phyloP scores from a whole-genome alignment of 2,888 invertebrate genomes.

The Harmothoe impar region DNA sequence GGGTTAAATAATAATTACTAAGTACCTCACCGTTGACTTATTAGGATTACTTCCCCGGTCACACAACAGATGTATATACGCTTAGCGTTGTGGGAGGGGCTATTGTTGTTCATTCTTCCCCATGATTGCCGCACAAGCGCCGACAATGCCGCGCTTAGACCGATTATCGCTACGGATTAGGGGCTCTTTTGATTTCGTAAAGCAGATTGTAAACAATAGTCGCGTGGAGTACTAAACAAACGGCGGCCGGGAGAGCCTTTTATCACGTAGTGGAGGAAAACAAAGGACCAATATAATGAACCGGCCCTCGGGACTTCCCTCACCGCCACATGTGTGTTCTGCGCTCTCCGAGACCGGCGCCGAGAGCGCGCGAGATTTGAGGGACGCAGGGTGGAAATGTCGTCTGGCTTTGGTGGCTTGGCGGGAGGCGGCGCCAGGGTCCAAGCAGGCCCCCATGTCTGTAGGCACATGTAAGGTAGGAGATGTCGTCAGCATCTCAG shows the following conservation, averaged over 20 bases:
- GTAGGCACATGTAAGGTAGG: not conserved
- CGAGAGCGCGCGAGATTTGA: not conserved
- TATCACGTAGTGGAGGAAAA: not conserved
- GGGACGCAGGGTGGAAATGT: not conserved
- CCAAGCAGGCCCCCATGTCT: not conserved
- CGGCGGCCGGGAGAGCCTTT: not conserved
- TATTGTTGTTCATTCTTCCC: not conserved
- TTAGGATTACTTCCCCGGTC: not conserved
- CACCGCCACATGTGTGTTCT: not conserved
- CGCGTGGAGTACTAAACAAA: constrained; percentile 52
- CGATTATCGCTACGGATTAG: constrained; percentile 26
- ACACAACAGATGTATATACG: constrained; percentile 23
- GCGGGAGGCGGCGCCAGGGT: not conserved
- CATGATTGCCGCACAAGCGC: constrained; percentile 43
- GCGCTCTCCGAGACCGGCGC: not conserved
- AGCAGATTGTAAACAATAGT: constrained; percentile 48
- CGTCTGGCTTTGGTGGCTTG: not conserved
- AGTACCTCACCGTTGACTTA: not conserved
- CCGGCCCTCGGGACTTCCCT: not conserved
- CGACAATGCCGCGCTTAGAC: not conserved
- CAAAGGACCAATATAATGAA: not conserved
- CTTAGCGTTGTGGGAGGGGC: not conserved
- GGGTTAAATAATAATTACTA: constrained; percentile 1
- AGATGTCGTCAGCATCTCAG: too few species aligned
- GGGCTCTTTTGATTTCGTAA: constrained; percentile 33